Evolutionary conservation across 2,888 invertebrate genomes (phyloP), one percentile per base, ranked within the genome.

Genomic region (Diplazon laetatorius): DNA sequence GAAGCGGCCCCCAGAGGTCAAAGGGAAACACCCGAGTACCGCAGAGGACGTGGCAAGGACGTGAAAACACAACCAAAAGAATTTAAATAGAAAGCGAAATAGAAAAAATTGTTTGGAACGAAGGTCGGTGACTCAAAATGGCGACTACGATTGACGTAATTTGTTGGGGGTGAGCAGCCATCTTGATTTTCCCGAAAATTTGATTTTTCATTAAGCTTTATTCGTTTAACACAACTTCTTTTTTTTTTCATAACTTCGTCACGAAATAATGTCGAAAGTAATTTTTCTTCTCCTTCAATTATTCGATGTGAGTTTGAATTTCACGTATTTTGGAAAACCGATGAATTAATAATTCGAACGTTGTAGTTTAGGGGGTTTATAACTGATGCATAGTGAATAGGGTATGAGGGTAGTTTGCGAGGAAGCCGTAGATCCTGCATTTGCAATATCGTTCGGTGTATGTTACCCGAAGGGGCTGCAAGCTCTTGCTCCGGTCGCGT

Each of bases 391-490:
- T 44, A 57, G 35, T 70, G 42, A 76, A 70, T 50, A 59, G 50
- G 16, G 42, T 35, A 65, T 18, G 35, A 35, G 63, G 10, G 37
- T 18, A 44, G 52, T 52, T 66, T 71, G 25, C 14, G 52, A 12
- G 52, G n/a, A 68, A 25, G 55, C 44, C 18, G 55, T 57, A 59
- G 50, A 60, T 20, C 52, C 18, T 14, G 70, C 48, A 65, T 66
- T 71, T 35, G 59, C 71, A 66, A 76, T 71, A 66, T 66, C 71
- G 65, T 76, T 35, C 18, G 22, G 65, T 39, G 14, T 14, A 60
- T 46, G 16, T 25, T 44, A 75, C 70, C 50, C n/a, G n/a, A 57
- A 59, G 42, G 57, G 59, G 48, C 16, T 42, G 71, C 59, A 52
- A 75, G 62, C 22, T 25, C 22, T 70, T 12, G 30, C 39, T 30